Conservation (phyloP, 2,888 invertebrate species). For the Orchesella flavescens region DNA sequence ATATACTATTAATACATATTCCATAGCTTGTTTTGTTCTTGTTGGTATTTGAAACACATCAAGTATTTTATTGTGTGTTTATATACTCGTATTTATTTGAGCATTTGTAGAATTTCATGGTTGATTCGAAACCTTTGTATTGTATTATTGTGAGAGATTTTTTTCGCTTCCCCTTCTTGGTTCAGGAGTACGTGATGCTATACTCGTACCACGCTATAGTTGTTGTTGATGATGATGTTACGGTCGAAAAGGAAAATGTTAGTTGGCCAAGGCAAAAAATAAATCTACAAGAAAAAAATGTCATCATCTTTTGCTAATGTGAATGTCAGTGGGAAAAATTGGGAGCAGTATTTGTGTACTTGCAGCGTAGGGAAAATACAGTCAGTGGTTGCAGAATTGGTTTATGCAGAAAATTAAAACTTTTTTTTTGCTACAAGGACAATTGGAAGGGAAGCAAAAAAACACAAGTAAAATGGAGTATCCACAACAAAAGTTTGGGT, state of each 20-base stretch:
- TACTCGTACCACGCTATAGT: neutral
- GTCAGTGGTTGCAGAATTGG: no score
- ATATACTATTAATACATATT: no score
- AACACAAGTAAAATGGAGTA: no score
- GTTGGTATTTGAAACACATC: neutral
- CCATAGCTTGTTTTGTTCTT: neutral
- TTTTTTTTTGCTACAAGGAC: neutral
- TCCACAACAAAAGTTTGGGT: no score
- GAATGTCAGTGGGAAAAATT: constrained; percentile 10
- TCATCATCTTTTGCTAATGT: neutral
- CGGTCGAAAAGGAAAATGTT: constrained; percentile 33
- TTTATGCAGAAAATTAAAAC: no score
- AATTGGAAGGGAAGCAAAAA: no score
- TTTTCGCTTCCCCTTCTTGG: neutral
- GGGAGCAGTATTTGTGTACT: no score
- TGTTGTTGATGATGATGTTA: neutral
- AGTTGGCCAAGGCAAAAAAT: constrained; percentile 49
- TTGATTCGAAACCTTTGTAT: constrained; percentile 1
- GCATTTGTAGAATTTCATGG: constrained; percentile 19
- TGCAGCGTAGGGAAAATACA: no score
- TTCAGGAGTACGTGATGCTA: neutral
- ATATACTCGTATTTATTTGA: neutral
- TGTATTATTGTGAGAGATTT: neutral
- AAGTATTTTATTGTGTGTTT: constrained; percentile 2
- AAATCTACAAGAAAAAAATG: constrained; percentile 26